These are phyloP conservation scores for Palythoa grandiflora DNA, from an alignment of 92 coral and sea anemone species.

Conservation along the genomic window DNA sequence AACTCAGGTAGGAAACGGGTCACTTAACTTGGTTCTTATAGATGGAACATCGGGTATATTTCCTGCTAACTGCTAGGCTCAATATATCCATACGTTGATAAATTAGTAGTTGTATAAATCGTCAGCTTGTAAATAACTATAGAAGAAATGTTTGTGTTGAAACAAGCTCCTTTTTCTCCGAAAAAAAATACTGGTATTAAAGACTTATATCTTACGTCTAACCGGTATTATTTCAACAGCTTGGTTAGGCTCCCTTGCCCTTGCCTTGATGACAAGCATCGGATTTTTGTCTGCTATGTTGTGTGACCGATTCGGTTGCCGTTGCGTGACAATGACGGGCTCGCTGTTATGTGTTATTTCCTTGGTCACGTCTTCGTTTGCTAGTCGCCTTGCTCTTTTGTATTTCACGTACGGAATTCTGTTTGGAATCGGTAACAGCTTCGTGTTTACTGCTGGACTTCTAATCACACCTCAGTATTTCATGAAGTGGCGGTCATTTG, in stretches of 20 bases:
- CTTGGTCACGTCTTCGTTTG: slow-evolving; percentile 59
- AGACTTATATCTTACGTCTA: neutral
- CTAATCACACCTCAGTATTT: slow-evolving; percentile 24
- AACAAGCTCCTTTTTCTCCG: too few relatives aligned
- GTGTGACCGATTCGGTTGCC: slow-evolving; percentile 63
- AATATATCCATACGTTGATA: too few relatives aligned
- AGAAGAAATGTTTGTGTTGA: too few relatives aligned
- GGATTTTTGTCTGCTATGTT: slow-evolving; percentile 46
- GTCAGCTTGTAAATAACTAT: too few relatives aligned
- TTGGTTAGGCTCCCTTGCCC: slow-evolving; percentile 62
- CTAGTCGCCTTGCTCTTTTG: slow-evolving; percentile 10
- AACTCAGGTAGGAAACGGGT: too few relatives aligned
- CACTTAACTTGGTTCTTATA: too few relatives aligned
- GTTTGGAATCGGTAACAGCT: slow-evolving; percentile 58
- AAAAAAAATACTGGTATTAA: too few relatives aligned
- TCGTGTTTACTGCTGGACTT: slow-evolving; percentile 26
- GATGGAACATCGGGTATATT: too few relatives aligned
- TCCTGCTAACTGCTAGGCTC: too few relatives aligned
- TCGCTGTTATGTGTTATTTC: slow-evolving; percentile 41
- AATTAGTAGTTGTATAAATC: too few relatives aligned
- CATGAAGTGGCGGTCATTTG: slow-evolving; percentile 32
- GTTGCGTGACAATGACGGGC: slow-evolving; percentile 57
- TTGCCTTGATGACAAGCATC: slow-evolving; percentile 55
- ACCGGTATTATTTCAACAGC: slow-evolving; percentile 25
- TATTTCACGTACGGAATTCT: slow-evolving; percentile 59